A percentile compares a stretch with the other conserved stretches of the same genome.
Evolutionary conservation across 2,888 invertebrate genomes (phyloP).

Genomic region (Branchinecta sandiegonensis): DNA sequence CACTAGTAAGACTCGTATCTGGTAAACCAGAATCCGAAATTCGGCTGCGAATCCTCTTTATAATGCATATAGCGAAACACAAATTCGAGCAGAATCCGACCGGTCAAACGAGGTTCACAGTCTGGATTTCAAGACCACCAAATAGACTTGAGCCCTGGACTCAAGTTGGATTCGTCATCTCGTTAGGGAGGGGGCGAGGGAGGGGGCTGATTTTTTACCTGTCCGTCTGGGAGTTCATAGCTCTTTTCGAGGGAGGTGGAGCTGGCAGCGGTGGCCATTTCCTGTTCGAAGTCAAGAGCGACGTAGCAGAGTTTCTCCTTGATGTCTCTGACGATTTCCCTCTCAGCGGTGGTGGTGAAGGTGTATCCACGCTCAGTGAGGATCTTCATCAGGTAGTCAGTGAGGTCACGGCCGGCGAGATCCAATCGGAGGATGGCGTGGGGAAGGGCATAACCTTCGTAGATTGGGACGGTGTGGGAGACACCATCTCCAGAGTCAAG

Average conservation of each 20-base stretch:
- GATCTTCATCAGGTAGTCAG: constrained; percentile 34
- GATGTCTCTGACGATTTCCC: constrained; percentile 38
- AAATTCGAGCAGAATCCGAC: too few relatives aligned
- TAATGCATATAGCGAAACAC: too few relatives aligned
- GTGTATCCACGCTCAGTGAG: constrained; percentile 32
- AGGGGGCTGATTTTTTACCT: not conserved
- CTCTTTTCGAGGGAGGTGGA: constrained; percentile 33
- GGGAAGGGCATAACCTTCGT: constrained; percentile 35
- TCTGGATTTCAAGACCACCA: too few relatives aligned
- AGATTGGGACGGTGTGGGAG: constrained; percentile 38
- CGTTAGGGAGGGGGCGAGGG: too few relatives aligned
- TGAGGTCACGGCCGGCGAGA: constrained; percentile 36
- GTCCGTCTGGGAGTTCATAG: constrained; percentile 34
- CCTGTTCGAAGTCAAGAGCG: constrained; percentile 30
- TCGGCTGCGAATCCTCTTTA: too few relatives aligned
- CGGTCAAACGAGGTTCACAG: too few relatives aligned
- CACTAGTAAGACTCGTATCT: too few relatives aligned
- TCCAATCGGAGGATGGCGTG: constrained; percentile 36
- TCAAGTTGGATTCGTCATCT: too few relatives aligned
- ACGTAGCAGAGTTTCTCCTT: constrained; percentile 34
- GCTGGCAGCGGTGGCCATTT: constrained; percentile 33
- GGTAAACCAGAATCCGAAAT: too few relatives aligned
- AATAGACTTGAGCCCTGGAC: too few relatives aligned
- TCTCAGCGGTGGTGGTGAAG: constrained; percentile 34
- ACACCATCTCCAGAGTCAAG: constrained; percentile 40